Base-by-base conservation (phyloP, 2,888 invertebrate genomes). In the Trissolcus japonicus region DNA sequence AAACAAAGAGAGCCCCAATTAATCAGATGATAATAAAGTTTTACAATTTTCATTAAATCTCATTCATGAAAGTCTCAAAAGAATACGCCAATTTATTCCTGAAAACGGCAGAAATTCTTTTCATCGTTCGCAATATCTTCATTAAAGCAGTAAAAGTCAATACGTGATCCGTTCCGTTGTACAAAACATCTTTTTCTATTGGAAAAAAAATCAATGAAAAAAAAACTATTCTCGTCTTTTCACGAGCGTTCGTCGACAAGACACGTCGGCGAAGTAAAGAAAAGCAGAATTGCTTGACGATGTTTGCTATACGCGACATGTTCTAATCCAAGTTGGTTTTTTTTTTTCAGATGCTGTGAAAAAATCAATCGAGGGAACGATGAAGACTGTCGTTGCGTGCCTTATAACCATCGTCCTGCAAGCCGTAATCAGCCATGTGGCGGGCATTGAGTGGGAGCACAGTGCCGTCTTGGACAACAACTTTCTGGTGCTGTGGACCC, bases 401-500 rank as follows among this genome's bases (percentile, higher is more conserved):
- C 71, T 80, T 78, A 76, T 81, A 76, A 71, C 76, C 56, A 57
- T 82, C 78, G 76, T 86, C 75, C 80, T 84, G 69, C 82, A 85
- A 60, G 59, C 79, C 59, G 62, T 80, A 21, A 69, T 83, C 81
- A 79, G 81, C 72, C 75, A 77, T 68, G 84, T 80, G 46, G 68
- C 82, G 43, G 83, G 82, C 71, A 87, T 90, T 83, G 90, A 90
- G 83, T 92, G 91, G 91, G 90, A 91, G 86, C 91, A 92, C 88
- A 89, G 90, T 82, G 91, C 91, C 71, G 90, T 91, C 85, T 88
- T 91, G 83, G 91, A 91, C 89, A 90, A 90, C 87, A 91, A 91
- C 87, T 91, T 91, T 89, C 89, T 91, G 79, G 90, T 95, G 78
- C 91, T 95, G 85, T 95, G 95, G 95, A 94, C 94, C 84, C 94